Base-by-base conservation (phyloP, 2,113 vertebrate species). In the Prochilodus magdalenae region DNA sequence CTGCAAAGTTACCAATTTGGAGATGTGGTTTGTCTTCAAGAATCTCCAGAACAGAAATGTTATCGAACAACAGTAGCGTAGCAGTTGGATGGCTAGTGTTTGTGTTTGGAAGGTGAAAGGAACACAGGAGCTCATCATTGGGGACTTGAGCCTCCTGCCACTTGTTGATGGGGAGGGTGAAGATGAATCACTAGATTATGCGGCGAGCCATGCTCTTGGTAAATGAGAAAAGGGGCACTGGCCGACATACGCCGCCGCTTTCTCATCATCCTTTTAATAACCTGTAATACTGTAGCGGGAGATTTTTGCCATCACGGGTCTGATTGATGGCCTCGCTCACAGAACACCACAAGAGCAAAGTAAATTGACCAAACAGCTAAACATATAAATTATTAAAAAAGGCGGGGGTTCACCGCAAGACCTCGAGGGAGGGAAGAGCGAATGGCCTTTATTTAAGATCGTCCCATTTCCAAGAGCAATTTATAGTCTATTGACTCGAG, bases 371-470 rank as follows among this genome's bases (percentile, higher is more conserved):
- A 90, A 97, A 96, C 94, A 96, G 92, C 94, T 94, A 98, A 98
- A 97, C 95, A 96, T 95, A 97, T 95, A 96, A 97, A 98, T 98
- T 95, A 98, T 98, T 97, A 97, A 97, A 98, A 98, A 95, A 94
- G 92, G 92, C 79, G 94, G 94, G n/a, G 94, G 95, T 92, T 69
- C 20, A 86, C 89, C 89, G 87, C 47, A 88, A 86, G 86, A 55
- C 92, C 94, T 59, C 60, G 2, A 91, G 88, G 83, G 88, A 93
- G 92, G 93, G 91, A 93, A 93, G 27, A 93, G 90, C 92, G 93
- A 91, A 89, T 92, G 89, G 94, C 93, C 94, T 97, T 95, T 96
- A 95, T 95, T 96, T 95, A 95, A 96, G 94, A 95, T 90, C 93
- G 95, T 93, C 88, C 93, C 90, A 91, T 96, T 95, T 95, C 95